A percentile compares a stretch with the other conserved stretches of the same genome.
phyloP scores from a whole-genome alignment of 1,140 invertebrate species.

The Harlomillsia oculata region DNA sequence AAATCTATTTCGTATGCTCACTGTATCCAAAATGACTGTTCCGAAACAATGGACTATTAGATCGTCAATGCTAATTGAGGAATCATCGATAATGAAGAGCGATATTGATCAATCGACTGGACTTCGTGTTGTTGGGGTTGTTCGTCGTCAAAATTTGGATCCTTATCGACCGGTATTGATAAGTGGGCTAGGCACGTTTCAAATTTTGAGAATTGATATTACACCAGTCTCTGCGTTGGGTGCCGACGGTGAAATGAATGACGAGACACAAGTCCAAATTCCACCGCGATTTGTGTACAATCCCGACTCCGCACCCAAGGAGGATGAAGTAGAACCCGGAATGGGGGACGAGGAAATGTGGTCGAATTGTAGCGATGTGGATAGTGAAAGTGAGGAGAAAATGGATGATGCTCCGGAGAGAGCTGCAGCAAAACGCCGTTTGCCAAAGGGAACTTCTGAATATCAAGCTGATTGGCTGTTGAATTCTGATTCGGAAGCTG shows the following conservation, averaged over 20 bases:
- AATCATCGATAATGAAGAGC: neutral
- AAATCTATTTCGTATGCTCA: slow-evolving; percentile 29
- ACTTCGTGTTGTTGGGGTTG: slow-evolving; percentile 17
- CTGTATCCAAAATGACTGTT: slow-evolving; percentile 21
- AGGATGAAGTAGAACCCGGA: slow-evolving; percentile 7
- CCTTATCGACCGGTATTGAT: slow-evolving; percentile 26
- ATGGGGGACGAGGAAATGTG: neutral
- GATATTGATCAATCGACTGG: neutral
- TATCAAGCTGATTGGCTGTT: slow-evolving; percentile 96
- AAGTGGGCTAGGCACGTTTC: slow-evolving; percentile 22
- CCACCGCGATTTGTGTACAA: slow-evolving; percentile 26
- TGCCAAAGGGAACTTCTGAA: slow-evolving; percentile 88
- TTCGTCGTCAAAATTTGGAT: slow-evolving; percentile 27
- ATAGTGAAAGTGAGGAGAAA: slow-evolving; percentile 58
- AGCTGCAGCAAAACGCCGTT: slow-evolving; percentile 58
- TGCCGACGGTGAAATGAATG: neutral
- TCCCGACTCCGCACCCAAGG: slow-evolving; percentile 3
- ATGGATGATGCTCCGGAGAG: slow-evolving; percentile 73
- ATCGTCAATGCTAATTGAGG: slow-evolving; percentile 29
- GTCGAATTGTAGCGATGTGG: slow-evolving; percentile 1
- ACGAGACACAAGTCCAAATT: neutral
- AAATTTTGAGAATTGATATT: slow-evolving; percentile 27
- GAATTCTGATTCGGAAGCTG: slow-evolving; percentile 50
- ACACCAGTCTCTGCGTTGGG: neutral
- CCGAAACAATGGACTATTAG: slow-evolving; percentile 27